Conservation (phyloP, 92 coral and sea anemone species). For the Epizoanthus rinbou region DNA sequence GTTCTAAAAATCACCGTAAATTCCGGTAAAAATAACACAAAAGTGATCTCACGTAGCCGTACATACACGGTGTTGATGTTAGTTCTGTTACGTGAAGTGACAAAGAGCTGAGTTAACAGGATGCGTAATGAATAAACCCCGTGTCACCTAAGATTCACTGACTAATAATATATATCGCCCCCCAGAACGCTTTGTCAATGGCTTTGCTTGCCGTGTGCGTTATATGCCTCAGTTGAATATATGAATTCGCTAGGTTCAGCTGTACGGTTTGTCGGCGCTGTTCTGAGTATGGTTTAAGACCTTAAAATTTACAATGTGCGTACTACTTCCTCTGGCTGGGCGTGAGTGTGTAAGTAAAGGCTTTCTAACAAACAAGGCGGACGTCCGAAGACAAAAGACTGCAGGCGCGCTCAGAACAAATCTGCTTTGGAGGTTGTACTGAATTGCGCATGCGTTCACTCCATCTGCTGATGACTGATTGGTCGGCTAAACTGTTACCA, state of each 20-base stretch:
- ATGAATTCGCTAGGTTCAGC: conserved; percentile 9
- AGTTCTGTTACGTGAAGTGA: conserved; percentile 21
- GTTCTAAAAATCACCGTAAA: no score
- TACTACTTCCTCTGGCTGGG: conserved; percentile 1
- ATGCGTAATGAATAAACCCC: not conserved
- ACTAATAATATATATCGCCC: conserved; percentile 61
- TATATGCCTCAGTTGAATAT: conserved; percentile 12
- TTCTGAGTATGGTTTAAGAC: not conserved
- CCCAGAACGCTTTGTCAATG: conserved; percentile 63
- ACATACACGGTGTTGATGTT: not conserved
- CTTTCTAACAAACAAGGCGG: not conserved
- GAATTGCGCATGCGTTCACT: conserved; percentile 28
- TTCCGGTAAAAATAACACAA: no score
- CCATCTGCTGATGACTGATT: conserved; percentile 74
- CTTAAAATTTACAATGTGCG: no score
- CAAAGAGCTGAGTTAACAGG: conserved; percentile 9
- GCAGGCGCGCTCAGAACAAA: conserved; percentile 11
- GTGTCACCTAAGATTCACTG: conserved; percentile 24
- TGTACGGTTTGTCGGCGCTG: not conserved
- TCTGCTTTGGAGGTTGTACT: conserved; percentile 37
- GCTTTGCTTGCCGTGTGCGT: conserved; percentile 37
- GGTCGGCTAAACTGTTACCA: conserved; percentile 81
- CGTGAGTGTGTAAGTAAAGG: not conserved
- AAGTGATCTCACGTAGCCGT: no score
- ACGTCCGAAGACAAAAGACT: conserved; percentile 26